Evolutionary conservation across 2,113 vertebrate species (phyloP).

Genomic region (Cyprinodon tularosa): DNA sequence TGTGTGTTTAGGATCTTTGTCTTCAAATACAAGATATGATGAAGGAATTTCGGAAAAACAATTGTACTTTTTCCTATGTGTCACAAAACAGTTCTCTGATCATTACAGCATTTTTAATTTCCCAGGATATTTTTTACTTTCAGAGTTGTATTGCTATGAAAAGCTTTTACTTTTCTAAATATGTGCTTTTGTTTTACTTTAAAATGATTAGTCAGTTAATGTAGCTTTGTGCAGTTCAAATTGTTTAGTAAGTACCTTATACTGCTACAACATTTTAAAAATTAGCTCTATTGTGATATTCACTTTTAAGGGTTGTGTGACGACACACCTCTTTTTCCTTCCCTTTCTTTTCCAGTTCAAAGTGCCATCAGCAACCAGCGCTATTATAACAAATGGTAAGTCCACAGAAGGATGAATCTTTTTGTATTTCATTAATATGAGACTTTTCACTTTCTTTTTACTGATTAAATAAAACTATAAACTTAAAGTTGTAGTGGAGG

Average conservation of each 20-base stretch:
- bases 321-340: conserved; percentile 8
- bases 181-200: conserved; percentile 1
- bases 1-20: not conserved
- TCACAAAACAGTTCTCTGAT: not conserved
- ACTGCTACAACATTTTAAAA: conserved; percentile 6
- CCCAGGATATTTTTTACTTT: not conserved
- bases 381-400: conserved; percentile 84
- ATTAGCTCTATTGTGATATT: not conserved
- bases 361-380: conserved; percentile 81
- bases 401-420: not conserved
- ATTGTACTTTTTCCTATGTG: not conserved
- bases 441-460: too few species aligned
- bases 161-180: conserved; percentile 12
- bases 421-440: too few species aligned
- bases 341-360: conserved; percentile 73
- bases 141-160: not conserved
- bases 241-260: conserved; percentile 17
- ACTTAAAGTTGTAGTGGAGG: too few species aligned
- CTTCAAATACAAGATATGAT: not conserved
- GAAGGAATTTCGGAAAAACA: conserved; percentile 29
- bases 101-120: not conserved
- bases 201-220: conserved; percentile 12
- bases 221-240: not conserved
- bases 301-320: not conserved
- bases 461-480: too few species aligned